A percentile compares a stretch with the other conserved stretches of the same genome.
These are phyloP conservation scores for Melospiza georgiana DNA, from an alignment of 2,113 vertebrate genomes.

Conservation along the genomic window DNA sequence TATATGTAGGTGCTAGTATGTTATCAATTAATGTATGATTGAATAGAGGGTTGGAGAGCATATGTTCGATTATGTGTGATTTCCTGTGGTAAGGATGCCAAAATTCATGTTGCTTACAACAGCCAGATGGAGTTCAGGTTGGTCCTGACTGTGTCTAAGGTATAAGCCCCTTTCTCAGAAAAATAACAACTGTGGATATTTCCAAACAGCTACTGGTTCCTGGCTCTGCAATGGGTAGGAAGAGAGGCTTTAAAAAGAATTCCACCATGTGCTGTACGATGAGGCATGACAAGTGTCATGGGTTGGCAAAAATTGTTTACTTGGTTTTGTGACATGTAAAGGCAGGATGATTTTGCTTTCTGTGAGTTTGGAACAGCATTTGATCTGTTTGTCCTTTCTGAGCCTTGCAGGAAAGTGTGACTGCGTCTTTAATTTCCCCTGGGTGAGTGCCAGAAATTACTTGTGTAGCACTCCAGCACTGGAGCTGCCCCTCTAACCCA, in stretches of 20 bases:
- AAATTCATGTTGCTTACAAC: not conserved
- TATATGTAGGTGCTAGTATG: not conserved
- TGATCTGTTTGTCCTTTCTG: not conserved
- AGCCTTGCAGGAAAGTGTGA: not conserved
- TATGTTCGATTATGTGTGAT: not conserved
- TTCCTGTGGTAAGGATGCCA: not conserved
- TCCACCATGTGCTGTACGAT: rapidly evolving
- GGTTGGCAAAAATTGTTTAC: not conserved
- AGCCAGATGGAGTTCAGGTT: not conserved
- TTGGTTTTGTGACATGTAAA: not conserved
- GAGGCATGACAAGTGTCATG: rapidly evolving
- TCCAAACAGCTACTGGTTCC: not conserved
- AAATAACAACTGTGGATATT: not conserved
- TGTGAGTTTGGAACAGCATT: not conserved
- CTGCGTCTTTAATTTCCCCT: not conserved
- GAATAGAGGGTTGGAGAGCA: not conserved
- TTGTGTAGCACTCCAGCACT: not conserved
- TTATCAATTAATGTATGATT: not conserved
- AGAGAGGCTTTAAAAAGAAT: not conserved
- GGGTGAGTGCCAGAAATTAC: not conserved
- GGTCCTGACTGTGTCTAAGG: not conserved
- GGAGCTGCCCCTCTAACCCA: not conserved
- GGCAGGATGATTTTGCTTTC: not conserved
- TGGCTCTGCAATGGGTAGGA: not conserved
- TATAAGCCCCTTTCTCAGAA: not conserved